Evolutionary conservation across 2,113 vertebrate genomes (phyloP).

Genomic region (Siniperca chuatsi): DNA sequence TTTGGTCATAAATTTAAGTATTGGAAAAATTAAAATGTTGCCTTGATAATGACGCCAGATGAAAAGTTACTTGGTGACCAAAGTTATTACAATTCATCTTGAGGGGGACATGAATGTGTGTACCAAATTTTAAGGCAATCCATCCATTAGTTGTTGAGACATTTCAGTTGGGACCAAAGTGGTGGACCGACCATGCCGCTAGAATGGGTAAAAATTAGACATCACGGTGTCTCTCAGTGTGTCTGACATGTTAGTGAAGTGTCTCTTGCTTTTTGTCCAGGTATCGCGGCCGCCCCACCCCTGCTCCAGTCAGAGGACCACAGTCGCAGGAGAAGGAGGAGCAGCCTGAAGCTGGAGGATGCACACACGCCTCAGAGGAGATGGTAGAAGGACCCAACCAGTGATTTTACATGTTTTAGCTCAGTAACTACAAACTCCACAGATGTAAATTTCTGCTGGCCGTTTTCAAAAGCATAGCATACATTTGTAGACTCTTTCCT

Average conservation of each 20-base stretch:
- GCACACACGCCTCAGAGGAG: conserved; percentile 80
- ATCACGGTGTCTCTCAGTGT: too few relatives aligned
- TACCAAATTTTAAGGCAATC: too few relatives aligned
- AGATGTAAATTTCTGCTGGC: too few relatives aligned
- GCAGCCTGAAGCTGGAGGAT: conserved; percentile 87
- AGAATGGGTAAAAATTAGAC: background rate
- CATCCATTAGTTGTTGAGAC: too few relatives aligned
- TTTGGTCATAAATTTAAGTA: too few relatives aligned
- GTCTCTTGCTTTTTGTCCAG: conserved; percentile 23
- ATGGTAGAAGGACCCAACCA: conserved; percentile 78
- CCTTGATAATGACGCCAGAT: too few relatives aligned
- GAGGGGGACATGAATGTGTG: too few relatives aligned
- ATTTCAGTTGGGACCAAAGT: background rate
- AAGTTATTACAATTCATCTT: too few relatives aligned
- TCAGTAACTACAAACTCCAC: background rate
- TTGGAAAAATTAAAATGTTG: too few relatives aligned
- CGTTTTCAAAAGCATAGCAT: too few relatives aligned
- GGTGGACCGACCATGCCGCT: background rate
- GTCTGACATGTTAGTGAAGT: background rate
- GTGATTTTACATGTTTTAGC: background rate
- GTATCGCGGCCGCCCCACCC: conserved; percentile 83
- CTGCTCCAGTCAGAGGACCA: fast-evolving
- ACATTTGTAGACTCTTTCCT: too few relatives aligned
- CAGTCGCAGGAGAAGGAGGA: conserved; percentile 42
- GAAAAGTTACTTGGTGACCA: too few relatives aligned